A percentile compares a stretch with the other conserved stretches of the same genome.
phyloP scores from a whole-genome alignment of 2,113 vertebrate species.

The Gobiocypris rarus region DNA sequence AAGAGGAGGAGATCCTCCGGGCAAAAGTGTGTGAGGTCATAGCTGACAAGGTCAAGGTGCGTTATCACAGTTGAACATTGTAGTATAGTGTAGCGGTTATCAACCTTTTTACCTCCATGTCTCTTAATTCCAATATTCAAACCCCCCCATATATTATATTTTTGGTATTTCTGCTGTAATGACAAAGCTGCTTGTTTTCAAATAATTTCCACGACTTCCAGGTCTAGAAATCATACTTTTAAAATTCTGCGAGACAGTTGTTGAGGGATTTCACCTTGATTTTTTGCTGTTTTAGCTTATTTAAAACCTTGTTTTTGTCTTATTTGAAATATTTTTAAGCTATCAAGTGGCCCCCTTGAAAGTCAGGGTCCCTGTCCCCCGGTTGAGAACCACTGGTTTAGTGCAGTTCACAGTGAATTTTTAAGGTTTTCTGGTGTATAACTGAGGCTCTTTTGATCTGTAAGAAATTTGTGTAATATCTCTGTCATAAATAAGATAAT shows the following conservation, averaged over 20 bases:
- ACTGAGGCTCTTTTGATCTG: not conserved
- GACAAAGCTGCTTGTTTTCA: not conserved
- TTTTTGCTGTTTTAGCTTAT: not conserved
- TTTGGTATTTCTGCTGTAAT: not conserved
- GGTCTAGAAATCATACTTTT: not conserved
- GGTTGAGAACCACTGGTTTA: not conserved
- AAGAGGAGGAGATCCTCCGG: constrained; percentile 90
- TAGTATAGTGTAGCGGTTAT: not conserved
- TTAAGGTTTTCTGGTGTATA: not conserved
- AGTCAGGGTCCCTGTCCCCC: not conserved
- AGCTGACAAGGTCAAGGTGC: constrained; percentile 87
- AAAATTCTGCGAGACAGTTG: not conserved
- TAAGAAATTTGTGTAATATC: not conserved
- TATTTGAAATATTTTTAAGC: not conserved
- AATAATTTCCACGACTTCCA: not conserved
- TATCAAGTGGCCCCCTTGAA: not conserved
- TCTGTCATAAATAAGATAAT: not conserved
- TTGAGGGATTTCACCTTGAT: not conserved
- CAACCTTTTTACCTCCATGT: not conserved
- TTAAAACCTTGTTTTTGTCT: not conserved
- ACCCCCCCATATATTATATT: not conserved
- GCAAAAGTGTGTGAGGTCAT: constrained; percentile 82
- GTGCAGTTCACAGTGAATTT: not conserved
- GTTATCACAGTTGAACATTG: constrained; percentile 34
- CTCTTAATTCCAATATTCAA: not conserved